These are phyloP conservation scores for Liparis tanakae DNA, from an alignment of 2,797 vertebrate species.

Conservation along the genomic window DNA sequence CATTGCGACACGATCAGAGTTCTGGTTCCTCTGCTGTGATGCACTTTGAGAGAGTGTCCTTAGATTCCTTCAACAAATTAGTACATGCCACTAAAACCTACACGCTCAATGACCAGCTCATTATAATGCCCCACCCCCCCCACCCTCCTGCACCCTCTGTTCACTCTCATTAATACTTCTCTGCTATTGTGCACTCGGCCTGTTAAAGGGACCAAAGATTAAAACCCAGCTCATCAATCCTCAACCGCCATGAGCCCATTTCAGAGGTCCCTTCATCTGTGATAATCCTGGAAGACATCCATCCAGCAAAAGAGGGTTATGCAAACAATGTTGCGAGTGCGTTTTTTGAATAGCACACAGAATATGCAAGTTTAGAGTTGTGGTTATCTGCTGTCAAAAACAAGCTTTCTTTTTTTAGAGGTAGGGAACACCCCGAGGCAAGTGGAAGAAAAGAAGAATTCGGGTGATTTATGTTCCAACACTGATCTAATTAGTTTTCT, in stretches of 20 bases:
- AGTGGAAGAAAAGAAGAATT: too few species aligned
- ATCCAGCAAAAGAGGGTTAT: background rate
- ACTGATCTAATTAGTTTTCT: too few species aligned
- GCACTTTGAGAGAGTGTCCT: conserved; percentile 29
- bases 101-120: conserved; percentile 28
- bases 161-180: conserved; percentile 29
- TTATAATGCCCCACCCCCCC: conserved; percentile 7
- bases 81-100: conserved; percentile 38
- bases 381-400: background rate
- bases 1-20: conserved; percentile 10
- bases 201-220: conserved; percentile 43
- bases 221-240: conserved; percentile 44
- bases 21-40: conserved; percentile 36
- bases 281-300: conserved; percentile 6
- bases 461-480: too few species aligned
- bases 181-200: conserved; percentile 21
- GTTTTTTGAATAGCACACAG: background rate
- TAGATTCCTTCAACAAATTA: conserved; percentile 44
- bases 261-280: conserved; percentile 28
- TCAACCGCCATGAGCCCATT: conserved; percentile 28
- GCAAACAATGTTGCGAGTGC: background rate
- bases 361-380: background rate
- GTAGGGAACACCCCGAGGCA: too few species aligned
- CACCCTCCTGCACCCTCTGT: conserved; percentile 7
- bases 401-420: background rate